These are phyloP conservation scores for Acrocephalus arundinaceus DNA, from an alignment of 2,113 vertebrate genomes.

Conservation along the genomic window DNA sequence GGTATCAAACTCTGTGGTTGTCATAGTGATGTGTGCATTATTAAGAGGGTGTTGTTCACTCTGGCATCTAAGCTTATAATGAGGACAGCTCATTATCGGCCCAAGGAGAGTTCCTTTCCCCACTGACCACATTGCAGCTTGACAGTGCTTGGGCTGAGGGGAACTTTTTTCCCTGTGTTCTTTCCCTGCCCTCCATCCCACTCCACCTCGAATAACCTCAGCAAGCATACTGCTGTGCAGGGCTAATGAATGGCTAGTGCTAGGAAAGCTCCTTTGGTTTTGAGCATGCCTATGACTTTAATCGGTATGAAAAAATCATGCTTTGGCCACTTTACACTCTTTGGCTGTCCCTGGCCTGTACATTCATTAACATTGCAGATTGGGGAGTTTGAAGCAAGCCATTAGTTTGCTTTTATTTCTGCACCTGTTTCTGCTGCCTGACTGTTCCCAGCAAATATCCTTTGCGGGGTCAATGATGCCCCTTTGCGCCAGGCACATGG, in stretches of 20 bases:
- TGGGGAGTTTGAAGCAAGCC: not conserved
- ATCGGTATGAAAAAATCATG: fast-evolving
- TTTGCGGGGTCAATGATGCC: not conserved
- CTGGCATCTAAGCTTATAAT: conserved; percentile 73
- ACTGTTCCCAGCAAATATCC: not conserved
- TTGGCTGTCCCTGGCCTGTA: not conserved
- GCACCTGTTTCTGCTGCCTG: conserved; percentile 49
- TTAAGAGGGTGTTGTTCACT: conserved; percentile 73
- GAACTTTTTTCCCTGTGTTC: not conserved
- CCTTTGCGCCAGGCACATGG: not conserved
- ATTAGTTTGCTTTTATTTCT: conserved; percentile 26
- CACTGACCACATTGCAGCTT: not conserved
- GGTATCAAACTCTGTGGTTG: conserved; percentile 74
- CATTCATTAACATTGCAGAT: conserved; percentile 19
- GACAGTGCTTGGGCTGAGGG: not conserved
- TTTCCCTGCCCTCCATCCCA: not conserved
- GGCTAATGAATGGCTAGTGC: not conserved
- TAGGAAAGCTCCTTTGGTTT: not conserved
- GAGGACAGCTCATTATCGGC: conserved; percentile 67
- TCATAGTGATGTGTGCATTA: conserved; percentile 79
- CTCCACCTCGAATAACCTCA: not conserved
- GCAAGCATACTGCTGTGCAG: not conserved
- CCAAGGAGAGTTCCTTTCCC: not conserved
- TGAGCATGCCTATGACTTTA: not conserved
- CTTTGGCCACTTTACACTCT: not conserved